Evolutionary conservation across 2,888 invertebrate species (phyloP).

Genomic region (Carterocephalus palaemon): DNA sequence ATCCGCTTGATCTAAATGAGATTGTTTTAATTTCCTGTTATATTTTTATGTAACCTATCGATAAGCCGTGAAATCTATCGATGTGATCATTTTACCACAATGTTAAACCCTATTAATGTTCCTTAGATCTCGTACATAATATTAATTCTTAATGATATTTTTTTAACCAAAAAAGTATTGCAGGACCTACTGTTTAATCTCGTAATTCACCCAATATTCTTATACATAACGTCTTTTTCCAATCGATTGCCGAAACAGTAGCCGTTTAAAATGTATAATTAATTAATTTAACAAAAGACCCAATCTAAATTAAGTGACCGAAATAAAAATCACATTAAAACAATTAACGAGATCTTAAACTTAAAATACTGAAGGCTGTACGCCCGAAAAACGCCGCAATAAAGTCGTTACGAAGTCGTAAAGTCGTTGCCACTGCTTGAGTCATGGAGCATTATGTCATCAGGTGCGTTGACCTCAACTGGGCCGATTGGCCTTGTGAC

Average conservation of each 20-base stretch:
- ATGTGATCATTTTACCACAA: no score
- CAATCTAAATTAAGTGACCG: slow-evolving; percentile 15
- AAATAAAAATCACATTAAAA: slow-evolving; percentile 21
- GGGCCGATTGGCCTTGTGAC: slow-evolving; percentile 11
- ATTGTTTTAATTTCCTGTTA: no score
- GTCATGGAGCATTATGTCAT: slow-evolving; percentile 34
- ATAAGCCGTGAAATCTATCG: no score
- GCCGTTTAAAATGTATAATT: slow-evolving; percentile 1
- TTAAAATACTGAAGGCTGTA: slow-evolving; percentile 3
- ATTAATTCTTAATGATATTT: no score
- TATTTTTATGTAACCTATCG: no score
- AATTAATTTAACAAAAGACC: slow-evolving; percentile 18
- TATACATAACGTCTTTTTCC: no score
- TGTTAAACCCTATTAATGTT: no score
- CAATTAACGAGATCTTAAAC: slow-evolving; percentile 20
- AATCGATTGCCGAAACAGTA: slow-evolving; percentile 6
- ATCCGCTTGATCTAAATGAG: no score
- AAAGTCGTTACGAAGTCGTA: slow-evolving; percentile 16
- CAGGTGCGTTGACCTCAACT: slow-evolving; percentile 30
- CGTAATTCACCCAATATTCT: no score
- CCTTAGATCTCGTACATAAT: no score
- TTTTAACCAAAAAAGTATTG: no score
- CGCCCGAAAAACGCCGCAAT: slow-evolving; percentile 16
- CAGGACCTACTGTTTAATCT: no score
- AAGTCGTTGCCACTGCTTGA: slow-evolving; percentile 24